Base-by-base conservation (phyloP, 2,113 vertebrate genomes). In the Aegotheles bennettii region DNA sequence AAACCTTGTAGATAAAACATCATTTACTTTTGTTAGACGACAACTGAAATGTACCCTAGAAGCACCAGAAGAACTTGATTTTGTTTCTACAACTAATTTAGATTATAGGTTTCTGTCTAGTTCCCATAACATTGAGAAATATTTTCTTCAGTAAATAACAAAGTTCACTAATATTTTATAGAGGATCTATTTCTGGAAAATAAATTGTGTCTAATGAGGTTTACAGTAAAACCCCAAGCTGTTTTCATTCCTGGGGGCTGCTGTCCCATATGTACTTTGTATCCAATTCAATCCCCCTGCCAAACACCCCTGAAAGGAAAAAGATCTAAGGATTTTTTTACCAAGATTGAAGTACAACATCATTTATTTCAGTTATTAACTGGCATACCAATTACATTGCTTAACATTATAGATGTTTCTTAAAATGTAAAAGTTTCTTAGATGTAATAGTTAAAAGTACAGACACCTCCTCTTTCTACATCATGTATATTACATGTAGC, bases 281-380 rank as follows among this genome's bases (percentile, higher is more conserved):
- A 61, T n/a, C 4, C 17, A 40, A 9, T 3, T 69, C 9, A n/a
- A n/a, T 7, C 11, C 7, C 11, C 2, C 1, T 0, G 2, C 6
- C 2, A 74, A 51, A 50, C 28, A 67, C 1, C 14, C 3, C 10
- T 48, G 8, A 28, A 82, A 85, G 74, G 3, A 3, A 47, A 7
- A 2, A 88, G 50, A 67, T 8, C 0, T 43, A 60, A 57, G 12
- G 31, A 35, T 25, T 68, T 24, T 3, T 60, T 60, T 29, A 23
- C 8, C 26, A 79, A 13, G 5, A 33, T 16, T 81, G 56, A 57
- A 42, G 11, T 61, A 73, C 7, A 80, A 3, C 9, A 43, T 48
- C 3, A 25, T 26, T 84, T 25, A 54, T 25, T 76, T 15, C 10
- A 38, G 35, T 36, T 80, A 42, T 78, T 87, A 79, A 67, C 20